Evolutionary conservation across 2,888 invertebrate species (phyloP).

Genomic region (Orthonevra nobilis): DNA sequence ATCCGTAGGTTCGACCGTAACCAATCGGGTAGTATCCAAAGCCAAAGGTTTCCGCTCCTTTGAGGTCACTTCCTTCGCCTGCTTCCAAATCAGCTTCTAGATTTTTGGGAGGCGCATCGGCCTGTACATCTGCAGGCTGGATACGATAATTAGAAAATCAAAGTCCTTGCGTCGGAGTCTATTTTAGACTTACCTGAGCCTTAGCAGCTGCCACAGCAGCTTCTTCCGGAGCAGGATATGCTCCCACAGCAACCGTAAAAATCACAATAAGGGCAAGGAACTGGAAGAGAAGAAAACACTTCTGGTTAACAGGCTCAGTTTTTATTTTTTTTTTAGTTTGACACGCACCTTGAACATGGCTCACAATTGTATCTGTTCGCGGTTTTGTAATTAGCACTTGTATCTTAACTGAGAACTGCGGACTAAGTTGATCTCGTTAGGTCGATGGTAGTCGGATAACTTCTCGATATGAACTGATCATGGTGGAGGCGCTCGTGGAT

Average conservation of each 20-base stretch:
- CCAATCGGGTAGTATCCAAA: slow-evolving; percentile 73
- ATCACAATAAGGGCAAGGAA: slow-evolving; percentile 54
- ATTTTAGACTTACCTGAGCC: slow-evolving; percentile 20
- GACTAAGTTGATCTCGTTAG: slow-evolving; percentile 21
- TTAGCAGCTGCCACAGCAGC: slow-evolving; percentile 23
- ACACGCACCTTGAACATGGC: slow-evolving; percentile 56
- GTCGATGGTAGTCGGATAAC: slow-evolving; percentile 42
- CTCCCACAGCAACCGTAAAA: slow-evolving; percentile 17
- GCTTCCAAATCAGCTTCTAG: slow-evolving; percentile 27
- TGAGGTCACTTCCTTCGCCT: slow-evolving; percentile 69
- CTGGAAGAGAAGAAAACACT: slow-evolving; percentile 17
- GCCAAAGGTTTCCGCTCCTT: slow-evolving; percentile 72
- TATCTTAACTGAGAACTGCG: neutral
- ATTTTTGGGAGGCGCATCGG: slow-evolving; percentile 29
- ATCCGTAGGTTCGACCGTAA: slow-evolving; percentile 68
- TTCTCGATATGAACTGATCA: slow-evolving; percentile 58
- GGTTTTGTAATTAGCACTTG: slow-evolving; percentile 29
- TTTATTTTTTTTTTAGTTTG: neutral
- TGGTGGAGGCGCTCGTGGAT: slow-evolving; percentile 3
- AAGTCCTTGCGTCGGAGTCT: neutral
- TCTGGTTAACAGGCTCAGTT: neutral
- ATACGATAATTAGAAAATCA: neutral
- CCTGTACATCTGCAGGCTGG: slow-evolving; percentile 25
- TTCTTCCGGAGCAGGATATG: slow-evolving; percentile 51
- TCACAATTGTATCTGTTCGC: slow-evolving; percentile 4